phyloP scores from a whole-genome alignment of 1,140 invertebrate genomes.

The Ceratosolen solmsi region DNA sequence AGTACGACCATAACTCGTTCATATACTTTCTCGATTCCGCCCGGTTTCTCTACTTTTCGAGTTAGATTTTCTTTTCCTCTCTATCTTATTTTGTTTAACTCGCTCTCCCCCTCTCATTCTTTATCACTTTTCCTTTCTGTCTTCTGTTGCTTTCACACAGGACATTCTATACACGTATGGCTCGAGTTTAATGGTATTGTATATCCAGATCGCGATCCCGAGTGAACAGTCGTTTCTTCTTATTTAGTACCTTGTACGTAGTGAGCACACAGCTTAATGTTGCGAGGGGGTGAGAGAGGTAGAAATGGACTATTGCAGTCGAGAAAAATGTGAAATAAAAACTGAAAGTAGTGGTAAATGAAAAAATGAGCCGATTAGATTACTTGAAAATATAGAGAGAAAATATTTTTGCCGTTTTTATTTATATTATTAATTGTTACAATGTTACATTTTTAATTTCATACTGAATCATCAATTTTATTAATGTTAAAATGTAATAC shows the following conservation, averaged over 20 bases:
- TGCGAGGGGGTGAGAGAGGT: not conserved
- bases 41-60: not conserved
- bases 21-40: not conserved
- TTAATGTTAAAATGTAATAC: no score
- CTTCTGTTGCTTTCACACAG: not conserved
- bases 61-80: constrained; percentile 25
- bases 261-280: constrained; percentile 17
- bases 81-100: not conserved
- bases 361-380: not conserved
- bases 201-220: constrained; percentile 48
- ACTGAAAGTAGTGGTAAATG: constrained; percentile 2
- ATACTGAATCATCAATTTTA: no score
- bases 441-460: no score
- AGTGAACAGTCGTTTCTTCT: constrained; percentile 46
- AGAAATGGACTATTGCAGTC: not conserved
- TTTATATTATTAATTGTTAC: no score
- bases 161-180: constrained; percentile 7
- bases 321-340: constrained; percentile 9
- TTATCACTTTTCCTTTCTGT: not conserved
- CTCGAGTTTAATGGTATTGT: constrained; percentile 56
- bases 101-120: not conserved
- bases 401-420: no score
- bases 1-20: constrained; percentile 40
- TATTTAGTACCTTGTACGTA: constrained; percentile 31
- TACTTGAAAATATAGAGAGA: no score